These are phyloP conservation scores for Pocillopora meandrina DNA, from an alignment of 92 coral and sea anemone genomes.

Conservation along the genomic window DNA sequence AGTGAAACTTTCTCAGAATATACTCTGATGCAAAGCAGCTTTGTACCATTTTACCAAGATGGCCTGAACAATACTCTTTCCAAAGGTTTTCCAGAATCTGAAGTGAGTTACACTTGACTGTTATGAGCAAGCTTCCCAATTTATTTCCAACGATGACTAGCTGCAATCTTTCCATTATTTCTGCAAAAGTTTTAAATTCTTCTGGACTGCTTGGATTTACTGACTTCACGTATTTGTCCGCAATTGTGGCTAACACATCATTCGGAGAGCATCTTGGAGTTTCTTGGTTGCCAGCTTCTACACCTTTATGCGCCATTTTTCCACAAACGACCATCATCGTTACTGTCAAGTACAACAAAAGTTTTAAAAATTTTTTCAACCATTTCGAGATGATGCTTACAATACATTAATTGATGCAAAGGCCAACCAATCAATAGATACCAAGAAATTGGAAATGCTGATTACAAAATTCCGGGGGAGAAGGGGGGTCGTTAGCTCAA, in stretches of 20 bases:
- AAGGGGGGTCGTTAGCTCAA: too few species aligned
- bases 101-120: not conserved
- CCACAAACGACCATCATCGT: not conserved
- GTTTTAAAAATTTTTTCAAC: too few species aligned
- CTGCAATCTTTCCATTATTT: not conserved
- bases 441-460: too few species aligned
- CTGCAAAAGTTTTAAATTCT: not conserved
- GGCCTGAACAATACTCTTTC: not conserved
- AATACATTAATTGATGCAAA: too few species aligned
- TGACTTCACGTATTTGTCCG: not conserved
- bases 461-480: too few species aligned
- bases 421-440: too few species aligned
- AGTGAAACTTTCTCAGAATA: not conserved
- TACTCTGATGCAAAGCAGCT: too few species aligned
- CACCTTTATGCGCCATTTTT: not conserved
- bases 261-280: not conserved
- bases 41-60: not conserved
- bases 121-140: not conserved
- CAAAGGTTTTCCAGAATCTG: conserved; percentile 5
- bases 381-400: too few species aligned
- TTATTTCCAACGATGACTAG: not conserved
- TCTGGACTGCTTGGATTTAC: not conserved
- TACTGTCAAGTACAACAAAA: not conserved
- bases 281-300: not conserved
- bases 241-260: not conserved